phyloP scores from a whole-genome alignment of 2,888 invertebrate species.

The Mythimna pallens region DNA sequence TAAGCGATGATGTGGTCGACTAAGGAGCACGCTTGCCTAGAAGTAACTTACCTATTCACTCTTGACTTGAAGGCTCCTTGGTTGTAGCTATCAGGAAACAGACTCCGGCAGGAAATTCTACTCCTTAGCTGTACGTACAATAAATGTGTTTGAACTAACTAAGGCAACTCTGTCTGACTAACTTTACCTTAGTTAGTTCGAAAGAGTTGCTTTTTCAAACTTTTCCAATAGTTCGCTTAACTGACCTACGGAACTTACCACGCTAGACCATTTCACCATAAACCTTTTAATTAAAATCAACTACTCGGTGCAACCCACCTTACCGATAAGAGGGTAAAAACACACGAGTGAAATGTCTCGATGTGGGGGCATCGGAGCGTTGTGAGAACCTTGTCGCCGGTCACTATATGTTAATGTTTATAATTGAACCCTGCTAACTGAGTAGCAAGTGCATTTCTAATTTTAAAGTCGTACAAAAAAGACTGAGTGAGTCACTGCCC shows the following conservation, averaged over 20 bases:
- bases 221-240: background rate
- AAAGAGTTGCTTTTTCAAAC: background rate
- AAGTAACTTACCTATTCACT: no score
- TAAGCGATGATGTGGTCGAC: no score
- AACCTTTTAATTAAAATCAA: slow-evolving; percentile 42
- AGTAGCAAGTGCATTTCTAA: slow-evolving; percentile 28
- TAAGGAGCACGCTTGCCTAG: no score
- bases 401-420: slow-evolving; percentile 78
- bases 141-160: no score
- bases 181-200: no score
- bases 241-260: background rate
- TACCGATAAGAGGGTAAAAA: slow-evolving; percentile 69
- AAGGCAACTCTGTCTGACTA: no score
- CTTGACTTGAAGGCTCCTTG: no score
- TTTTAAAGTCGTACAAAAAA: background rate
- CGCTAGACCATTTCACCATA: slow-evolving; percentile 9
- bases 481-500: slow-evolving; percentile 2
- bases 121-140: no score
- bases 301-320: slow-evolving; percentile 54
- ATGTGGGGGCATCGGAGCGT: slow-evolving; percentile 77
- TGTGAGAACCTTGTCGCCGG: slow-evolving; percentile 84
- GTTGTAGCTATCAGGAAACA: no score
- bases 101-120: no score
- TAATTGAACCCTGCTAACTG: slow-evolving; percentile 62
- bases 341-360: slow-evolving; percentile 82